Conservation (phyloP, 2,888 invertebrate genomes). For the Phorcus lineatus region DNA sequence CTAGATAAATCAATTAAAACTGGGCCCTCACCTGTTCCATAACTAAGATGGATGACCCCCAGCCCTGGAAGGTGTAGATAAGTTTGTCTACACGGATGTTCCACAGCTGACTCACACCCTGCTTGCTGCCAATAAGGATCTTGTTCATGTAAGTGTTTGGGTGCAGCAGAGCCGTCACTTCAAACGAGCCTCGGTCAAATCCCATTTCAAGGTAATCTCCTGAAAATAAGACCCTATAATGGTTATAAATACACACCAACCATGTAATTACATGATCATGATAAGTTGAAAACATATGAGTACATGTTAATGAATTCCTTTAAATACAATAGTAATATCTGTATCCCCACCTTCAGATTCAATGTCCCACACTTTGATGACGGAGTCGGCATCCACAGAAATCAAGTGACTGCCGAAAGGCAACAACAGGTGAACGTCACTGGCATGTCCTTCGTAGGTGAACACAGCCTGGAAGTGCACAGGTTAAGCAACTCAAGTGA, state of each 20-base stretch:
- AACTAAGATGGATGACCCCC: constrained; percentile 83
- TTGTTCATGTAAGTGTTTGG: constrained; percentile 97
- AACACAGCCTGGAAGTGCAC: constrained; percentile 68
- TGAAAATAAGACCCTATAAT: constrained; percentile 44
- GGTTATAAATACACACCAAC: too few species aligned
- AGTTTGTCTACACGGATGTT: constrained; percentile 84
- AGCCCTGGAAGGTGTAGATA: constrained; percentile 85
- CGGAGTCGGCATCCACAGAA: constrained; percentile 87
- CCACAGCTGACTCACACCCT: constrained; percentile 91
- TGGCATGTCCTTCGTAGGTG: constrained; percentile 84
- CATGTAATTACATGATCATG: too few species aligned
- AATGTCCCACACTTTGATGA: constrained; percentile 90
- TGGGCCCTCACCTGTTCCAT: constrained; percentile 81
- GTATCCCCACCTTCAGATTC: constrained; percentile 81
- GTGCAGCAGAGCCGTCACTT: constrained; percentile 89
- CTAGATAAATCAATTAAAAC: too few species aligned
- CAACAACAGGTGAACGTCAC: constrained; percentile 84
- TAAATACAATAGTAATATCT: too few species aligned
- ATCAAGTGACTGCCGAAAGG: constrained; percentile 90
- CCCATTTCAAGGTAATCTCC: constrained; percentile 73
- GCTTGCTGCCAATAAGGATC: constrained; percentile 88
- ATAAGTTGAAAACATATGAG: too few species aligned
- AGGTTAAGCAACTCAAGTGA: too few species aligned
- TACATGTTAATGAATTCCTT: too few species aligned
- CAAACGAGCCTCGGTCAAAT: constrained; percentile 81